phyloP scores from a whole-genome alignment of 2,113 vertebrate species.

The Sander lucioperca region DNA sequence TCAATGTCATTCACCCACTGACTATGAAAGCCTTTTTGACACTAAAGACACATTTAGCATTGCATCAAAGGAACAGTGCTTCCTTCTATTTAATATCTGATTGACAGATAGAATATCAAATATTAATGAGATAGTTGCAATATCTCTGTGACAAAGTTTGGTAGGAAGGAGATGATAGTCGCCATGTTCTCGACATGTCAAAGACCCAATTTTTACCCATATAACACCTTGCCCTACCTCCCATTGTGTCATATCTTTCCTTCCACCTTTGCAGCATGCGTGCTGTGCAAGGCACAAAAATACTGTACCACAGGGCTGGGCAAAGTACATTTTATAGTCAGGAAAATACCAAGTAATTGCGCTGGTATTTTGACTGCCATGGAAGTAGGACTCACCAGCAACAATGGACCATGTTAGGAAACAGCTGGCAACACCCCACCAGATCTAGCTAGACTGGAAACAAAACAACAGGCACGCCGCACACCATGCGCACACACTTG shows the following conservation, averaged over 20 bases:
- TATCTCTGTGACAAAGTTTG: conserved; percentile 7
- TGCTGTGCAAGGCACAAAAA: not conserved
- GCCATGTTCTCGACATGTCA: conserved; percentile 19
- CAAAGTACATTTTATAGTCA: not conserved
- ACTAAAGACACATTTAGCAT: conserved; percentile 58
- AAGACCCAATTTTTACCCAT: conserved; percentile 22
- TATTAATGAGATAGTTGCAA: conserved; percentile 64
- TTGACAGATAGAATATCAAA: conserved; percentile 69
- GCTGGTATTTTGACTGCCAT: not conserved
- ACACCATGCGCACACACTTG: too few relatives aligned
- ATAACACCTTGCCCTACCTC: not conserved
- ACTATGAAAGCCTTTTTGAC: conserved; percentile 58
- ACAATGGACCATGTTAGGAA: not conserved
- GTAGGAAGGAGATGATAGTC: conserved; percentile 17
- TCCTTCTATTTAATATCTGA: conserved; percentile 59
- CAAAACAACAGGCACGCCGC: too few relatives aligned
- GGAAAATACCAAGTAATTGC: not conserved
- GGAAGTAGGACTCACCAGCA: not conserved
- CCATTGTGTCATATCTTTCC: not conserved
- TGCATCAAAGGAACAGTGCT: conserved; percentile 48
- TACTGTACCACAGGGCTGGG: not conserved
- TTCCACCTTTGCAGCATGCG: not conserved
- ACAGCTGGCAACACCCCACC: not conserved
- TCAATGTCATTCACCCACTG: conserved; percentile 60
- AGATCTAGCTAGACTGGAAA: too few relatives aligned